These are phyloP conservation scores for Antitype chi DNA, from an alignment of 2,888 invertebrate genomes.

Conservation along the genomic window DNA sequence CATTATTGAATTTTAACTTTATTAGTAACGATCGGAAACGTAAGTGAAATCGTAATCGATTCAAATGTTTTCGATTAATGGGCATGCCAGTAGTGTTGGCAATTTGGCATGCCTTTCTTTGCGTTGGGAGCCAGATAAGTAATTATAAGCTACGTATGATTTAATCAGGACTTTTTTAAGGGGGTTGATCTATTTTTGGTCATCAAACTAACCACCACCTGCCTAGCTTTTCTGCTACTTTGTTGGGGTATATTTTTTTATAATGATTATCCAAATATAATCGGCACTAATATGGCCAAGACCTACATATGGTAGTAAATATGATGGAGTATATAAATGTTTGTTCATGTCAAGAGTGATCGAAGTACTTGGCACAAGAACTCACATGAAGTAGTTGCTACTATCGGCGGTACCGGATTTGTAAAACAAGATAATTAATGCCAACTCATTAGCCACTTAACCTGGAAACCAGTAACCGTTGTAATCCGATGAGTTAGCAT, in stretches of 20 bases:
- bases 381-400: not conserved
- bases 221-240: too few relatives aligned
- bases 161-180: not conserved
- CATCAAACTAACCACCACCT: too few relatives aligned
- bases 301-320: not conserved
- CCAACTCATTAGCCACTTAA: slow-evolving; percentile 73
- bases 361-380: slow-evolving; percentile 9
- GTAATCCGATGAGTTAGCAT: slow-evolving; percentile 68
- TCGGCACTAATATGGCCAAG: not conserved
- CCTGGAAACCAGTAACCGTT: slow-evolving; percentile 67
- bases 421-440: slow-evolving; percentile 70
- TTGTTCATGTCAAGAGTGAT: not conserved
- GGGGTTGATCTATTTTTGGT: not conserved
- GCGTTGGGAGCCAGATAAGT: not conserved
- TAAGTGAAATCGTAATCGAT: slow-evolving; percentile 66
- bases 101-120: slow-evolving; percentile 20
- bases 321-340: not conserved
- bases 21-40: slow-evolving; percentile 58
- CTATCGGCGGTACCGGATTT: slow-evolving; percentile 34
- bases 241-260: too few relatives aligned
- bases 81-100: slow-evolving; percentile 15
- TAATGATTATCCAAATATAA: not conserved
- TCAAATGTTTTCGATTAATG: slow-evolving; percentile 44
- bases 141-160: not conserved
- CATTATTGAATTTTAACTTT: slow-evolving; percentile 60